Percentiles rank a stretch among this genome's conserved stretches.
phyloP scores from a whole-genome alignment of 2,113 vertebrate genomes.

The Procavia capensis region DNA sequence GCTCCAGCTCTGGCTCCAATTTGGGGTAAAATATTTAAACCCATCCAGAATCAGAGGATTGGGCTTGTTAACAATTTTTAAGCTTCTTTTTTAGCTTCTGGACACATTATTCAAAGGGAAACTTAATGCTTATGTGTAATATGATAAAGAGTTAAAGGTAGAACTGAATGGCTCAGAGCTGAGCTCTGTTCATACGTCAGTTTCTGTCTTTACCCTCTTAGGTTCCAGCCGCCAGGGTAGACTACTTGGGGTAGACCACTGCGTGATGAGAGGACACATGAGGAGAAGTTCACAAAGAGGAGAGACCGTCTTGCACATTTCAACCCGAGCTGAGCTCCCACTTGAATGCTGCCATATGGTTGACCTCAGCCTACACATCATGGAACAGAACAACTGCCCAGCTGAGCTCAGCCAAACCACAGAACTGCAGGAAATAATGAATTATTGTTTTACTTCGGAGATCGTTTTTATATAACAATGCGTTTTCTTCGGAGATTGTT shows the following conservation, averaged over 20 bases:
- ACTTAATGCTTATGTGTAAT: background rate
- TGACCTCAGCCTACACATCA: background rate
- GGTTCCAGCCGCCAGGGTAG: background rate
- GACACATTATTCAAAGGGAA: conserved; percentile 1
- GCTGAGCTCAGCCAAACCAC: background rate
- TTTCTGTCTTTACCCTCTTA: background rate
- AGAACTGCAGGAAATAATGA: background rate
- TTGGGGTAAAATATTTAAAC: background rate
- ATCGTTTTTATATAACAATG: background rate
- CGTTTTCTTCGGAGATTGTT: background rate
- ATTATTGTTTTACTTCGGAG: background rate
- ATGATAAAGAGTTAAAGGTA: background rate
- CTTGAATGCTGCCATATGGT: background rate
- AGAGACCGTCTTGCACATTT: background rate
- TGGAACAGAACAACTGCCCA: background rate
- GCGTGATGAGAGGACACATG: background rate
- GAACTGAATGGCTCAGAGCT: background rate
- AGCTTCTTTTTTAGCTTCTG: background rate
- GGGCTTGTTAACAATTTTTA: background rate
- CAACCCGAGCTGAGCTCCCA: background rate
- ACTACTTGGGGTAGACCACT: background rate
- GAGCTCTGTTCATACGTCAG: background rate
- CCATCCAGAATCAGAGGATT: background rate
- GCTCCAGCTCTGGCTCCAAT: background rate
- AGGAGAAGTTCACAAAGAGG: background rate